Conservation (phyloP, 2,113 vertebrate genomes). For the Rhegmatorhina hoffmannsi region DNA sequence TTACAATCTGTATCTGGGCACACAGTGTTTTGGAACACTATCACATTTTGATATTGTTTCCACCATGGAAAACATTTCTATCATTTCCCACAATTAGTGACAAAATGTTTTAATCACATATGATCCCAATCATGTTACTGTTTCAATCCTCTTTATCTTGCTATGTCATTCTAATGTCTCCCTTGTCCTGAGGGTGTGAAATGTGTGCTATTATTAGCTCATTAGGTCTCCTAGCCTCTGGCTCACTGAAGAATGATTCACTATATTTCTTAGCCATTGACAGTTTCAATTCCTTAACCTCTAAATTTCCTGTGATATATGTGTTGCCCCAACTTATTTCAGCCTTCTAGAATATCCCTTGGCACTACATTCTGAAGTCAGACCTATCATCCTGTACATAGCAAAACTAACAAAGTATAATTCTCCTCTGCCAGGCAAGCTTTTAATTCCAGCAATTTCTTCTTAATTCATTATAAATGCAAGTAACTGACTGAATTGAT, state of each 20-base stretch:
- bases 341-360: neutral
- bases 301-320: constrained; percentile 54
- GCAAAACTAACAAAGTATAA: neutral
- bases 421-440: neutral
- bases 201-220: constrained; percentile 41
- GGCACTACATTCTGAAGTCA: neutral
- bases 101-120: neutral
- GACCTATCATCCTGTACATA: neutral
- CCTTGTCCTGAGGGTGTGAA: neutral
- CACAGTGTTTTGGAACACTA: neutral
- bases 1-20: neutral
- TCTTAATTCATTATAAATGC: neutral
- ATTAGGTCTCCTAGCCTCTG: constrained; percentile 54
- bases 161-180: neutral
- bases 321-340: constrained; percentile 16
- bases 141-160: constrained; percentile 41
- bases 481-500: neutral
- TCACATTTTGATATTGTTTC: neutral
- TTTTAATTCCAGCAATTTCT: constrained; percentile 7
- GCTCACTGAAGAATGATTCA: constrained; percentile 47
- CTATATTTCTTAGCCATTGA: constrained; percentile 44
- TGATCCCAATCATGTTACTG: neutral
- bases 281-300: constrained; percentile 55
- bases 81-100: neutral
- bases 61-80: neutral